Percentiles rank a stretch among this genome's conserved stretches.
These are phyloP conservation scores for Hetaerina titia DNA, from an alignment of 2,888 invertebrate species.

Conservation along the genomic window DNA sequence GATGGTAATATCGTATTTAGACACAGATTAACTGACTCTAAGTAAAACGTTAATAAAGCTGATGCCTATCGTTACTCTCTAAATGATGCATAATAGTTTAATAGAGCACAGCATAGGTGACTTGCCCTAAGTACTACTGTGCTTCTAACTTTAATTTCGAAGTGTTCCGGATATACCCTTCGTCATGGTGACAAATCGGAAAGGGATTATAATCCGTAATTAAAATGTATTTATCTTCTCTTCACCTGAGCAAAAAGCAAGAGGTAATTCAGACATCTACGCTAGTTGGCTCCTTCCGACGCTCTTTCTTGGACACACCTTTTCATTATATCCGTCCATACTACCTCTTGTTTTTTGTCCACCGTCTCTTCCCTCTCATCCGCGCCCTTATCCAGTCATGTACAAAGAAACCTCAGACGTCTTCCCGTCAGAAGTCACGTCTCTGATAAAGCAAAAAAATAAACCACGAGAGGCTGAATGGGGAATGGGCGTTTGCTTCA, in stretches of 20 bases:
- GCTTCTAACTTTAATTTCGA: too few species aligned
- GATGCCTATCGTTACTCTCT: too few species aligned
- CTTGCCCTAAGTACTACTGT: too few species aligned
- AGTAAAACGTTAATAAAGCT: too few species aligned
- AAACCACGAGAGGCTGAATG: neutral
- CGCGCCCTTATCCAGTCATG: neutral
- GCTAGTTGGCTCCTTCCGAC: neutral
- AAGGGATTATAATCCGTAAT: neutral
- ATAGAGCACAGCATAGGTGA: too few species aligned
- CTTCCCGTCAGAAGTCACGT: constrained; percentile 59
- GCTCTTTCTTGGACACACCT: neutral
- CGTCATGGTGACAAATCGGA: neutral
- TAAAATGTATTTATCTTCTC: neutral
- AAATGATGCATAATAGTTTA: too few species aligned
- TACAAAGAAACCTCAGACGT: constrained; percentile 50
- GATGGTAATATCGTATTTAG: too few species aligned
- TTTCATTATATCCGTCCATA: neutral
- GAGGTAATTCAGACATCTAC: neutral
- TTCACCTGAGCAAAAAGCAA: neutral
- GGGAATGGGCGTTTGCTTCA: constrained; percentile 12
- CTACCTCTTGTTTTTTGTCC: neutral
- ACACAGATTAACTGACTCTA: too few species aligned
- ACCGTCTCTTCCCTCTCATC: neutral
- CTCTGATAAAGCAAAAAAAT: constrained; percentile 3
- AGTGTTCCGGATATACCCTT: too few species aligned